Base-by-base conservation (phyloP, 2,888 invertebrate genomes). In the Cephonodes hylas region DNA sequence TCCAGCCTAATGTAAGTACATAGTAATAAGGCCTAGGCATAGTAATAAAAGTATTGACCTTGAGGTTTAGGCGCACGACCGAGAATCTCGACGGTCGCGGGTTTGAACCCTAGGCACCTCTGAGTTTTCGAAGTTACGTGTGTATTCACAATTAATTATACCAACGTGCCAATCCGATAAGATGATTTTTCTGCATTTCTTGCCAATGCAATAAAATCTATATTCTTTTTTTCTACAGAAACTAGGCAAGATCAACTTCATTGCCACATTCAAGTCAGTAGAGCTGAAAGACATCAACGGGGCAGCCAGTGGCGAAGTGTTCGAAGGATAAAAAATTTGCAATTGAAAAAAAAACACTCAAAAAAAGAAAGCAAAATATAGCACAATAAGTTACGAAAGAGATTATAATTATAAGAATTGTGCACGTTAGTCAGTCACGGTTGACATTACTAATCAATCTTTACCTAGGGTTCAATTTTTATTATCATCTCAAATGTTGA, bases 231-330 rank as follows among this genome's bases (percentile, higher is more conserved):
- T 4, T 68, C 79, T 76, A 42, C 85, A 94, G 86, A 93, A 93
- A 82, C 71, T 89, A 0, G 96, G 96, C 3, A 93, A 93, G 60
- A 94, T 95, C 65, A 95, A 93, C 75, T 88, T 96, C 62, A 93
- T 96, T 10, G 96, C 94, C 0, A 95, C 95, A 10, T 96, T 96
- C 84, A 93, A 94, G 58, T 96, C 96, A 0, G 93, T 85, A 27
- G 94, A 96, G 77, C 87, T 96, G 8, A 92, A 94, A 61, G 96
- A 96, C 74, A 93, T 96, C 64, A 94, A 92, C 5, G 96, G 96
- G 42, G 94, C 95, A 0, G 94, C 94, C 20, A 93, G 90, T 53
- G 90, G 94, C 1, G 94, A 94, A 60, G 95, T 95, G 1, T 86
- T 84, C 53, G 91, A 91, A 65, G 91, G 81, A 72, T 87, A 77